Evolutionary conservation across 2,113 vertebrate species (phyloP), one percentile per base, ranked within the genome.

Genomic region (Tylochromis polylepis): DNA sequence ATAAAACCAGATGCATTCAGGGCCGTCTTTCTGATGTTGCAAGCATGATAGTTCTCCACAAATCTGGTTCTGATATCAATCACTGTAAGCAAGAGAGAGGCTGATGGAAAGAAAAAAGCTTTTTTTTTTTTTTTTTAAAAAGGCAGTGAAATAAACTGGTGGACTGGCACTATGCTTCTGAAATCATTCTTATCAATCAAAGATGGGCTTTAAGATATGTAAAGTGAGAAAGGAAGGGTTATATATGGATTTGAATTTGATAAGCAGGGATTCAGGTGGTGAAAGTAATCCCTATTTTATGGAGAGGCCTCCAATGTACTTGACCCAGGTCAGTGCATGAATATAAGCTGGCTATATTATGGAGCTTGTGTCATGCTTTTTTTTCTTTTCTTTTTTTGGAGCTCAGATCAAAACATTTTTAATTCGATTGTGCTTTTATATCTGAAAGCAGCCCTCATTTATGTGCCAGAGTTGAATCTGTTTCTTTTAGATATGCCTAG

Each of bases 1-100:
- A 86, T 88, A 87, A 94, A 94, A 94, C 88, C 83, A 88, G 87
- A 93, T 86, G 89, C 90, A 88, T 93, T 92, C 87, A 83, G 79
- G 90, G 53, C 58, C 70, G 15, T 12, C 58, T 85, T 83, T 96
- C 89, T 94, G 95, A 95, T 93, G 93, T 90, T 70, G 79, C 82
- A 79, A 53, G 85, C 72, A 31, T 85, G 88, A 95, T 91, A 70
- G 92, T 92, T 93, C 83, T 83, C 89, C 89, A 88, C 91, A 89
- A 92, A 92, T 94, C 85, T 90, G 81, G 62, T 15, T n/a, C 83
- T 41, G 93, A 95, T 94, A 88, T 29, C 60, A 67, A 94, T 95
- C 94, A 89, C 20, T 72, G 57, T 10, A 84, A 46, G 88, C 87
- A 90, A 89, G 83, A 46, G 82, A 88, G 83, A 67, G 60, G 72